Evolutionary conservation across 1,140 invertebrate species (phyloP), one percentile per base, ranked within the genome.

Genomic region (Solen grandis): DNA sequence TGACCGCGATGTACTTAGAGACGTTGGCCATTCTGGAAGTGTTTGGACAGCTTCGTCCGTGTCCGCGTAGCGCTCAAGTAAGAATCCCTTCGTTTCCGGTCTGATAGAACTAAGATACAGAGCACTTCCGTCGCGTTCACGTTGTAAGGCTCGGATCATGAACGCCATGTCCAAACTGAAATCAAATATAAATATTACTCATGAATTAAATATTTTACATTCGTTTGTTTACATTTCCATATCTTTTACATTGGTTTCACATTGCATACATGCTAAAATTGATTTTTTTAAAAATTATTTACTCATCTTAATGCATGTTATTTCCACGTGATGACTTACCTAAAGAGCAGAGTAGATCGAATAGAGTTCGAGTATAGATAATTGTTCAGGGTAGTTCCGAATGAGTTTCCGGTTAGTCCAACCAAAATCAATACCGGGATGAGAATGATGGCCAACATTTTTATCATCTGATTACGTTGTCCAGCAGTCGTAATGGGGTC

Each of bases 71-170:
- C 85, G 62, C 5, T 84, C 55, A 1, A 88, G 57, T 5, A 90
- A 84, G 19, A 86, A 84, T 22, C 50, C 72, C 35, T 89, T 89
- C 14, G 87, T 87, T 57, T 85, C 84, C 22, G 83, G 76, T 14
- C 85, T 65, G 35, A 87, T 86, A 25, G 74, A 74, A 73, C 88
- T 90, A 2, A 88, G 60, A 38, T 88, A 88, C 22, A 90, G 82
- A 52, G 87, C 83, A 46, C 87, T 89, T 66, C 86, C 86, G 57
- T 90, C 89, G 5, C 89, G 85, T 76, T 90, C 89, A 36, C 82
- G 79, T 77, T 90, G 89, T 8, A 88, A 57, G 19, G 46, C 77
- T 4, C 78, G 72, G 14, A 86, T 57, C 66, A 86, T 68, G 29
- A 38, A 59, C 1, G 63, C 75, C 75, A 78, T 78, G 54, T 78